Base-by-base conservation (phyloP, 1,140 invertebrate genomes). In the Cyclargus thomasi region DNA sequence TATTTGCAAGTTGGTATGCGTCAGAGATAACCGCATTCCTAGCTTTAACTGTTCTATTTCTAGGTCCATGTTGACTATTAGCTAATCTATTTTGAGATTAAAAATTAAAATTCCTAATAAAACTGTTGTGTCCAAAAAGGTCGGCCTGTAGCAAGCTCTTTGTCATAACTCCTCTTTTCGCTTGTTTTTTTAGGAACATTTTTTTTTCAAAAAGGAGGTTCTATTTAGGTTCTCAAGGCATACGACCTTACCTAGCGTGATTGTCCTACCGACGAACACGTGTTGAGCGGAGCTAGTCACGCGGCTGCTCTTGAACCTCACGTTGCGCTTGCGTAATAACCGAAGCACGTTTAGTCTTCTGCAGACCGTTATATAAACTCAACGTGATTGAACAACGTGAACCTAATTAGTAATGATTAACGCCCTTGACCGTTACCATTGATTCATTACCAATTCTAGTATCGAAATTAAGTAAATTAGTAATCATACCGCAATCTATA, bases 271-370 rank as follows among this genome's bases (percentile, higher is more conserved):
- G 66, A 64, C 67, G 57, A 73, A 77, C 76, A 81, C 79, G 83
- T 82, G 78, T 75, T 66, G 63, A n/a, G 67, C 65, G 65, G 55
- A 53, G 67, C 62, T 72, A 78, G 77, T 85, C 87, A 86, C 87
- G 85, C 80, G 85, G 85, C 81, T 59, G 20, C 16, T 77, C 82
- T 82, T 85, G 83, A 85, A 86, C 84, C 82, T 86, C 86, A 88
- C 85, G 86, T 86, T 84, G 85, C 68, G 71, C 77, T 88, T 90
- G 81, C 87, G 85, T 82, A 88, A 90, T 82, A 62, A 68, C 47
- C 67, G 64, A 66, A 76, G 74, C 84, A 86, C 82, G 83, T 83
- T 87, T 70, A 74, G 75, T 81, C 82, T 72, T 83, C 81, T 78
- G 76, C 69, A 74, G 75, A 81, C 79, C 77, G 81, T 90, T 88